These are phyloP conservation scores for Trachurus trachurus DNA, from an alignment of 2,797 vertebrate genomes.

Conservation along the genomic window DNA sequence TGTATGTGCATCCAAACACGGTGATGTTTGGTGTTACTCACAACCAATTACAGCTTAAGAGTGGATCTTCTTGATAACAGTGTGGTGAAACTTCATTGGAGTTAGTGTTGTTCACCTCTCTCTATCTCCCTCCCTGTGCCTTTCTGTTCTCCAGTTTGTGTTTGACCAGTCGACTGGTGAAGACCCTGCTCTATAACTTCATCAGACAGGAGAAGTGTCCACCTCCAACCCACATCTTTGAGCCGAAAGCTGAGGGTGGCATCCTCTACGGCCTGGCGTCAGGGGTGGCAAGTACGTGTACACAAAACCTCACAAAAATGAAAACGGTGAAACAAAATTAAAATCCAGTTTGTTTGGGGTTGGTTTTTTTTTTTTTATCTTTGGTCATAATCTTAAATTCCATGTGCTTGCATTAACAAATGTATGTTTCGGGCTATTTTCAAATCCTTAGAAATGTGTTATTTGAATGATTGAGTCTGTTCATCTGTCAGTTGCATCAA, in stretches of 20 bases:
- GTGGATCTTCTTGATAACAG: neutral
- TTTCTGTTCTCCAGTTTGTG: conserved; percentile 84
- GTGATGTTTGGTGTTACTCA: neutral
- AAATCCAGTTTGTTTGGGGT: neutral
- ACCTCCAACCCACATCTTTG: conserved; percentile 90
- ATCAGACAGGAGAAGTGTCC: conserved; percentile 98
- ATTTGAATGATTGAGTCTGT: no score
- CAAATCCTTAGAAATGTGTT: no score
- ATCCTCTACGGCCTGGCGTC: conserved; percentile 96
- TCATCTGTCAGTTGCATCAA: no score
- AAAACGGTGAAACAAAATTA: neutral
- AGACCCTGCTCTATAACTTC: conserved; percentile 98
- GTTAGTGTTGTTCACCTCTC: neutral
- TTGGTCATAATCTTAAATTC: no score
- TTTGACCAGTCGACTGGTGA: conserved; percentile 96
- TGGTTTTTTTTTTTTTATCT: neutral
- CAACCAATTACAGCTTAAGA: neutral
- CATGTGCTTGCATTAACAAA: no score
- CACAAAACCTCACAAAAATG: conserved; percentile 11
- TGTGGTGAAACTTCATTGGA: neutral
- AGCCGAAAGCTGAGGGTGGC: conserved; percentile 91
- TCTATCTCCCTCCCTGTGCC: neutral
- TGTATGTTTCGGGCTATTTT: no score
- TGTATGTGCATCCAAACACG: conserved; percentile 1
- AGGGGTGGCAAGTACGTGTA: conserved; percentile 96